phyloP scores from a whole-genome alignment of 2,797 vertebrate species.

The Spinus pinus region DNA sequence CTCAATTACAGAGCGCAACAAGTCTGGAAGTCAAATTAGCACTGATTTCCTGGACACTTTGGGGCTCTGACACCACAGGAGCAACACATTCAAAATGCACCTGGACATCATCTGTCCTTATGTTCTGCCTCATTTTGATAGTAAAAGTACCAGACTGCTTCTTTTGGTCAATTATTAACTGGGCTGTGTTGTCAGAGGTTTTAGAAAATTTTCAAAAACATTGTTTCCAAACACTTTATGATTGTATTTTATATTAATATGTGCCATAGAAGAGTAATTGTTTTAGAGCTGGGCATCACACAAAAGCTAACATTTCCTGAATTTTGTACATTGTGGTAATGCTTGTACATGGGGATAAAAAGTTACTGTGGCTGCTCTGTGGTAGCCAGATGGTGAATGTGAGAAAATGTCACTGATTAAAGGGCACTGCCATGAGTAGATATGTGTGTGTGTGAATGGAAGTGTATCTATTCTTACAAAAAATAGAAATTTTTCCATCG shows the following conservation, averaged over 20 bases:
- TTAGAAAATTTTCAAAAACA: not conserved
- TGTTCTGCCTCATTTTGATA: not conserved
- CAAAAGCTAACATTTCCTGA: not conserved
- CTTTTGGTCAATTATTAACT: not conserved
- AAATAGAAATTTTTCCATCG: not conserved
- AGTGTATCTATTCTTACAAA: rapidly evolving
- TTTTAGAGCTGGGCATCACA: not conserved
- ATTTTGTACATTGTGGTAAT: not conserved
- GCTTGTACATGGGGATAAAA: not conserved
- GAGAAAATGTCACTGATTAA: not conserved
- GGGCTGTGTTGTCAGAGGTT: not conserved
- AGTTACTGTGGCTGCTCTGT: not conserved
- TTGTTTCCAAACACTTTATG: not conserved
- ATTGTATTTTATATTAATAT: not conserved
- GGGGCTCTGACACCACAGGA: not conserved
- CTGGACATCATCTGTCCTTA: not conserved
- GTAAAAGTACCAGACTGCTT: not conserved
- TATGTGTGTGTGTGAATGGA: not conserved
- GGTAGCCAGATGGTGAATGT: not conserved
- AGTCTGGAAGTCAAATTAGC: not conserved
- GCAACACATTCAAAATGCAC: not conserved
- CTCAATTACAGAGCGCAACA: not conserved
- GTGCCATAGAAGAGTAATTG: not conserved
- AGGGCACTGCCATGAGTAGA: not conserved
- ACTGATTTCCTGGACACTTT: rapidly evolving